These are phyloP conservation scores for Cariama cristata DNA, from an alignment of 2,113 vertebrate species.

Conservation along the genomic window DNA sequence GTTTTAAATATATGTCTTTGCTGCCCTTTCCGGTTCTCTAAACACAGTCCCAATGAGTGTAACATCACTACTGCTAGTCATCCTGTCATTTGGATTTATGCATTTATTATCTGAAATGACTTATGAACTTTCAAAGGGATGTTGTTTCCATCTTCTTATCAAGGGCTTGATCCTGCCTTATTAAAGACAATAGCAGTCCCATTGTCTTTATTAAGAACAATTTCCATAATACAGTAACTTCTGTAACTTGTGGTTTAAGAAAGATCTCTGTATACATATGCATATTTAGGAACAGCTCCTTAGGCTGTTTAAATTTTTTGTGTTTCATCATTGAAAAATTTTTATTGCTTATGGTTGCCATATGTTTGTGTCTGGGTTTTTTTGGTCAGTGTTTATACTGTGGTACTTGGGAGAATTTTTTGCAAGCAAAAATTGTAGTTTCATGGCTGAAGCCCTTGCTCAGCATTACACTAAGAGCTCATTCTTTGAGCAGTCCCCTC, in stretches of 20 bases:
- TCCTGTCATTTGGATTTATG: background rate
- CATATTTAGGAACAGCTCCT: background rate
- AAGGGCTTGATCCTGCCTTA: background rate
- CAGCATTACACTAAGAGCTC: background rate
- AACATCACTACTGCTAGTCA: background rate
- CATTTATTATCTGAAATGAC: background rate
- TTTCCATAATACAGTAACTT: background rate
- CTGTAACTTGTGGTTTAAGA: background rate
- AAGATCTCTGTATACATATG: fast-evolving
- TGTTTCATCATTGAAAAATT: background rate
- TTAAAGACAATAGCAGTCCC: background rate
- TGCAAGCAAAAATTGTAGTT: background rate
- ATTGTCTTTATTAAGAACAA: background rate
- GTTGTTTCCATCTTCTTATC: background rate
- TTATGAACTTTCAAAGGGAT: background rate
- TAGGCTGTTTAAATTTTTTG: background rate
- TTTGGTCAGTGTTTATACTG: background rate
- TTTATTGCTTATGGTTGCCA: fast-evolving
- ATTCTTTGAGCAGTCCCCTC: background rate
- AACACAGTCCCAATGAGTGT: background rate
- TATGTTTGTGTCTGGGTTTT: background rate
- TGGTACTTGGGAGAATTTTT: background rate
- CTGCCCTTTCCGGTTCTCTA: background rate
- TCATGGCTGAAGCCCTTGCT: background rate
- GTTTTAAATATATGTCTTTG: background rate